A percentile compares a stretch with the other conserved stretches of the same genome.
These are phyloP conservation scores for Leucania comma DNA, from an alignment of 2,888 invertebrate species.

Conservation along the genomic window DNA sequence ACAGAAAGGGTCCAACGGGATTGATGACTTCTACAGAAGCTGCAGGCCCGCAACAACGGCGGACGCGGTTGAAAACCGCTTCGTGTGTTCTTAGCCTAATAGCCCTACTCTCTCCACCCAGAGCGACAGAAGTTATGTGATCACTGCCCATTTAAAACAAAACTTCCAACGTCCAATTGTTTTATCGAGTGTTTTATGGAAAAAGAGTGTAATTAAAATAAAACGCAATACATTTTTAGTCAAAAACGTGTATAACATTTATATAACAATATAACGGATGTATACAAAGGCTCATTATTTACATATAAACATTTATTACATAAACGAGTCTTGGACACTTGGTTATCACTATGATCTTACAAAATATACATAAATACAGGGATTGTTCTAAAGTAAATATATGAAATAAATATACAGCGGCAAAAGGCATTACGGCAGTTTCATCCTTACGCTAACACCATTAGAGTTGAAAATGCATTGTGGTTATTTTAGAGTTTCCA, in stretches of 20 bases:
- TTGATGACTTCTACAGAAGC: no score
- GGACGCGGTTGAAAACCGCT: no score
- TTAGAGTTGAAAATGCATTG: neutral
- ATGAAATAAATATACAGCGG: neutral
- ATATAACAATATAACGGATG: constrained; percentile 44
- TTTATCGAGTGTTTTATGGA: neutral
- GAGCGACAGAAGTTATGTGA: no score
- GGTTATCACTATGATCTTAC: constrained; percentile 37
- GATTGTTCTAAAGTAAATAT: neutral
- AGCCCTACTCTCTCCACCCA: no score
- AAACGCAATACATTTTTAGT: constrained; percentile 22
- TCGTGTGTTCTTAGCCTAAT: no score
- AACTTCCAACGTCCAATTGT: neutral
- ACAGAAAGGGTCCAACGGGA: no score
- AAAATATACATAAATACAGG: constrained; percentile 29
- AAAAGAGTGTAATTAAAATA: constrained; percentile 24
- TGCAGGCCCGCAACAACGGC: no score
- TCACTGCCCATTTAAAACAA: no score
- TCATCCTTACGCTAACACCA: neutral
- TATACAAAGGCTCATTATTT: constrained; percentile 47
- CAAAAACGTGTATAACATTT: constrained; percentile 43
- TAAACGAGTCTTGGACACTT: constrained; percentile 19
- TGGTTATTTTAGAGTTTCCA: neutral
- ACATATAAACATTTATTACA: constrained; percentile 43
- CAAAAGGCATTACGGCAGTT: neutral